These are phyloP conservation scores for Syngnathus floridae DNA, from an alignment of 2,113 vertebrate genomes.

Conservation along the genomic window DNA sequence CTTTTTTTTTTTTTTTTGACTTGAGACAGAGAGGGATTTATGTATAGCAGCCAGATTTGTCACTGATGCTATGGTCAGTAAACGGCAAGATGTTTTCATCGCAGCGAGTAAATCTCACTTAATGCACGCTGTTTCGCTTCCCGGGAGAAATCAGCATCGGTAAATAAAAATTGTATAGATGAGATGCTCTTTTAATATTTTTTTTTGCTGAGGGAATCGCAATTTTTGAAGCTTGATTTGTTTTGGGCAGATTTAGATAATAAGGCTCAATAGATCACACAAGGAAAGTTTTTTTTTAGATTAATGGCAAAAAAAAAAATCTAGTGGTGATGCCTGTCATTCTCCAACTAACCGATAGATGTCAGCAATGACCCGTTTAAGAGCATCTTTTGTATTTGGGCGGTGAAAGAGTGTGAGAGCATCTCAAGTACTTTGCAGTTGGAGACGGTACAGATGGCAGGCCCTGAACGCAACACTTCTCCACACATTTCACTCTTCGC, in stretches of 20 bases:
- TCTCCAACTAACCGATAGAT: constrained; percentile 58
- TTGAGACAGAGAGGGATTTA: background rate
- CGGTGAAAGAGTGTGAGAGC: constrained; percentile 25
- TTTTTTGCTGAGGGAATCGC: background rate
- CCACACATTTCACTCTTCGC: constrained; percentile 68
- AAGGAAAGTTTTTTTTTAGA: too few relatives aligned
- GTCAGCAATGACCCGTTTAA: constrained; percentile 67
- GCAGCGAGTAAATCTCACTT: background rate
- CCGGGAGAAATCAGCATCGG: constrained; percentile 11
- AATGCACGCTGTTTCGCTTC: constrained; percentile 1
- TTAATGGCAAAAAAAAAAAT: too few relatives aligned
- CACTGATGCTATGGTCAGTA: constrained; percentile 7
- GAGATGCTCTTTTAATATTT: background rate
- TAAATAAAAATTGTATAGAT: constrained; percentile 2
- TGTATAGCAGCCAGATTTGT: constrained; percentile 4
- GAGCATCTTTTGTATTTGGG: constrained; percentile 14
- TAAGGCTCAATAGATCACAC: too few relatives aligned
- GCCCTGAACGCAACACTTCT: constrained; percentile 67
- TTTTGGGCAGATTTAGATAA: background rate
- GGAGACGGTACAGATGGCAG: constrained; percentile 68
- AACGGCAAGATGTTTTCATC: background rate
- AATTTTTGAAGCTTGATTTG: background rate
- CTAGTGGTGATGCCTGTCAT: background rate
- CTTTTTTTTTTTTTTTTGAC: background rate
- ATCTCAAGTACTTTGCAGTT: constrained; percentile 56